phyloP scores from a whole-genome alignment of 2,888 invertebrate species.

The Drosophila longiperda region DNA sequence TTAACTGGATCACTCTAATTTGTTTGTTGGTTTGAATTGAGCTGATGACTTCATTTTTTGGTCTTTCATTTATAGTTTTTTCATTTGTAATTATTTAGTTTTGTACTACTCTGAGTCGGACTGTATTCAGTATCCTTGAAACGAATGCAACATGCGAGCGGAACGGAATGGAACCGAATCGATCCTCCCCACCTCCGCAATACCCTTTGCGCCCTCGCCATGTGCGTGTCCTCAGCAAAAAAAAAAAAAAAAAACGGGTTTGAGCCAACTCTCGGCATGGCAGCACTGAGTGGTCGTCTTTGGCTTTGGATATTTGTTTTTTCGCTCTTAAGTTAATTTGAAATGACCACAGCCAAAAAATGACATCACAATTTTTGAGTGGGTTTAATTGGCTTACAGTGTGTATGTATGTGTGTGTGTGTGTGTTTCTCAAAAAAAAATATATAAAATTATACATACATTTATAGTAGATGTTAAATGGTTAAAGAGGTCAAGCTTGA shows the following conservation, averaged over 20 bases:
- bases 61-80: slow-evolving; percentile 18
- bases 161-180: slow-evolving; percentile 16
- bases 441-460: neutral
- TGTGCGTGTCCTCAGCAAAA: slow-evolving; percentile 31
- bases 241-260: slow-evolving; percentile 46
- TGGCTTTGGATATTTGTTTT: slow-evolving; percentile 29
- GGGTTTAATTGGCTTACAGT: slow-evolving; percentile 40
- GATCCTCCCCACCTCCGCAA: neutral
- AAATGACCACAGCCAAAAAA: slow-evolving; percentile 54
- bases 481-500: neutral
- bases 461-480: slow-evolving; percentile 9
- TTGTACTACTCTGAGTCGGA: slow-evolving; percentile 18
- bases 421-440: slow-evolving; percentile 1
- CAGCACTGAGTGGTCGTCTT: slow-evolving; percentile 26
- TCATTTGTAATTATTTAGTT: slow-evolving; percentile 25
- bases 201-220: neutral
- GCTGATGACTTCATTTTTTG: slow-evolving; percentile 68
- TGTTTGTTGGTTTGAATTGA: slow-evolving; percentile 12
- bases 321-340: slow-evolving; percentile 60
- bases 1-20: neutral
- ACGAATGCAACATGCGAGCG: slow-evolving; percentile 65
- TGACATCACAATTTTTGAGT: slow-evolving; percentile 70
- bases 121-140: slow-evolving; percentile 50
- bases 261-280: slow-evolving; percentile 17
- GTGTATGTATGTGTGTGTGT: slow-evolving; percentile 21